phyloP scores from a whole-genome alignment of 2,888 invertebrate genomes.

The Ryuthela nishihirai region DNA sequence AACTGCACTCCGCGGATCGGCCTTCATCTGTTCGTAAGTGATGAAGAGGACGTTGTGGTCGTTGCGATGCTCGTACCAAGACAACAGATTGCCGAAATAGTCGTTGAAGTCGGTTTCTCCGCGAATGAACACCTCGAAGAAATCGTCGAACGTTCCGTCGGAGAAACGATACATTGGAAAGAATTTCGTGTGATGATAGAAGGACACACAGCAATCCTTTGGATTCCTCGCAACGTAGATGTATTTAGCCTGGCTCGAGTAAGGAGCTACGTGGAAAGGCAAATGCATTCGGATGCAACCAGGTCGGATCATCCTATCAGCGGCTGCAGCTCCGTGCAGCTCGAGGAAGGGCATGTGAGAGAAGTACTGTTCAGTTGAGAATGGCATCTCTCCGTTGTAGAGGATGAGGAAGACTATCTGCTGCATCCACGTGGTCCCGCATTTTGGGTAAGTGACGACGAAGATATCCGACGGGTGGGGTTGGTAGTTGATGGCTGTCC shows the following conservation, averaged over 20 bases:
- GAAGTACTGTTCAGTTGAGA: too few species aligned
- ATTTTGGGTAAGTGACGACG: constrained; percentile 34
- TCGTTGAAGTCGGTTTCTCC: constrained; percentile 45
- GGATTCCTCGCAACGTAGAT: constrained; percentile 54
- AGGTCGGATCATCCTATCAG: too few species aligned
- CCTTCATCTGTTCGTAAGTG: constrained; percentile 52
- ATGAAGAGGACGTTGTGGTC: constrained; percentile 48
- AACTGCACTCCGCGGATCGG: constrained; percentile 33
- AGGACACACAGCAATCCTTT: constrained; percentile 52
- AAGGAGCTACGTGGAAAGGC: too few species aligned
- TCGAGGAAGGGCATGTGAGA: too few species aligned
- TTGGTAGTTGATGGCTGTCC: constrained; percentile 15
- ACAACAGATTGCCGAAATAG: constrained; percentile 36
- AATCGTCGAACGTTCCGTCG: constrained; percentile 46
- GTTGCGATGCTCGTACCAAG: constrained; percentile 36
- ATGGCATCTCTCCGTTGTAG: too few species aligned
- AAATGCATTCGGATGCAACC: too few species aligned
- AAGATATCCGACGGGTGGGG: constrained; percentile 19
- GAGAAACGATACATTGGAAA: constrained; percentile 10
- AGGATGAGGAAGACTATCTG: constrained; percentile 23
- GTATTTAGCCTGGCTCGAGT: constrained; percentile 37
- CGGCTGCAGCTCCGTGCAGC: too few species aligned
- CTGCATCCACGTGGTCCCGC: constrained; percentile 38
- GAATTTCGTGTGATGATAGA: constrained; percentile 47
- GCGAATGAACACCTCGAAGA: constrained; percentile 49